Base-by-base conservation (phyloP, 2,888 invertebrate genomes). In the Drosophila ochracea region DNA sequence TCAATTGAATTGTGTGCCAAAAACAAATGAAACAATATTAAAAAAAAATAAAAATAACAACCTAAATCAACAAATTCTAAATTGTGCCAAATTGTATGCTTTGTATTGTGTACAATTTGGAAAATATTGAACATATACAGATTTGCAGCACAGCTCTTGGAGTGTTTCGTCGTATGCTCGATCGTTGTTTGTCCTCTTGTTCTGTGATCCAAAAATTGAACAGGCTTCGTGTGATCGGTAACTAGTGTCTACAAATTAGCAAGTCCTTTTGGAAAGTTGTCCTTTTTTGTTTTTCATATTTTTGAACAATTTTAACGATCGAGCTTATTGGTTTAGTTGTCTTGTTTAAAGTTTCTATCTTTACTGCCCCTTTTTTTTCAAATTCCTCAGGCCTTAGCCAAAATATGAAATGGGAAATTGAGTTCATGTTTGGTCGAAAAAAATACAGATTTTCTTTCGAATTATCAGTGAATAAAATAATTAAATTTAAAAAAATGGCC, bases 101-200 rank as follows among this genome's bases (percentile, higher is more conserved):
- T 62, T 50, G 39, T 35, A 58, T 49, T 33, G 25, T 41, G 10
- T 11, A 6, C n/a, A 60, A 59, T 43, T 63, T 31, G 19, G 28
- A 57, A 52, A 63, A 47, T n/a, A 60, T 62, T 19, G 19, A 37
- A 37, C 1, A 57, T 6, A 57, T 4, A 65, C 53, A 63, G 31
- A 35, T 31, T 21, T 68, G 59, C 63, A 63, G 31, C 62, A 50
- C 39, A 68, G 67, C 76, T 75, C 35, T 75, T 79, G 80, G 70
- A 75, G 75, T 78, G 80, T 52, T 61, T 39, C 25, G 13, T 11
- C 25, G 53, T 28, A 30, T 37, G 33, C 21, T 47, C 25, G 47
- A 64, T 64, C 59, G 47, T 21, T 35, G 49, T 16, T 16, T 47
- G 16, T 5, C 31, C 21, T 11, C 13, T n/a, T 5, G 25, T 31